phyloP scores from a whole-genome alignment of 2,888 invertebrate genomes.

The Drosophila dives region DNA sequence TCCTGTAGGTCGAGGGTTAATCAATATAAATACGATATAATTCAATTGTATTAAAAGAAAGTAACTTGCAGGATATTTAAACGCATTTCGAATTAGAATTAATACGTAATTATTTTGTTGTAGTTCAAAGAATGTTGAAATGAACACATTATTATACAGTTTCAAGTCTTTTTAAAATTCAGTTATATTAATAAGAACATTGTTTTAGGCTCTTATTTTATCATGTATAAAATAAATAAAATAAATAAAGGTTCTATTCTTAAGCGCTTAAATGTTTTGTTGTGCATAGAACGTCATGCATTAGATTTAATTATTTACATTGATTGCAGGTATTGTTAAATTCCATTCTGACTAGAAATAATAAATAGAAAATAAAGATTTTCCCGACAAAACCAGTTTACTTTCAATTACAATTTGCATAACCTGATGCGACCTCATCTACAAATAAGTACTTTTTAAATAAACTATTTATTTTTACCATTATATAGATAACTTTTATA shows the following conservation, averaged over 20 bases:
- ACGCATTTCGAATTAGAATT: background rate
- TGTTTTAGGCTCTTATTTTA: background rate
- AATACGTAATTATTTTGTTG: background rate
- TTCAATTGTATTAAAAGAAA: too few species aligned
- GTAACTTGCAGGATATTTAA: background rate
- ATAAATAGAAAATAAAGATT: too few species aligned
- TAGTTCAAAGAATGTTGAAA: background rate
- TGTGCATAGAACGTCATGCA: background rate
- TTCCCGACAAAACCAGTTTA: background rate
- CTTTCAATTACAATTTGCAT: background rate
- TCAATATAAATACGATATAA: background rate
- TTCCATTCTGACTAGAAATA: background rate
- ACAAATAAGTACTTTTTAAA: background rate
- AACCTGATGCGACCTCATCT: background rate
- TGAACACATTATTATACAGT: background rate
- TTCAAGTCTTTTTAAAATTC: too few species aligned
- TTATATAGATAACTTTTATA: too few species aligned
- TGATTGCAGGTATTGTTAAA: background rate
- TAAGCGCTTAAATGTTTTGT: background rate
- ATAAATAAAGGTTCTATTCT: background rate
- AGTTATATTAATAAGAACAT: too few species aligned
- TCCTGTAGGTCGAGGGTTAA: conserved; percentile 55
- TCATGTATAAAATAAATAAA: too few species aligned
- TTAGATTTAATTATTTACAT: background rate
- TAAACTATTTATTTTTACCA: background rate